These are phyloP conservation scores for Pyrgus malvae DNA, from an alignment of 2,888 invertebrate genomes.

Conservation along the genomic window DNA sequence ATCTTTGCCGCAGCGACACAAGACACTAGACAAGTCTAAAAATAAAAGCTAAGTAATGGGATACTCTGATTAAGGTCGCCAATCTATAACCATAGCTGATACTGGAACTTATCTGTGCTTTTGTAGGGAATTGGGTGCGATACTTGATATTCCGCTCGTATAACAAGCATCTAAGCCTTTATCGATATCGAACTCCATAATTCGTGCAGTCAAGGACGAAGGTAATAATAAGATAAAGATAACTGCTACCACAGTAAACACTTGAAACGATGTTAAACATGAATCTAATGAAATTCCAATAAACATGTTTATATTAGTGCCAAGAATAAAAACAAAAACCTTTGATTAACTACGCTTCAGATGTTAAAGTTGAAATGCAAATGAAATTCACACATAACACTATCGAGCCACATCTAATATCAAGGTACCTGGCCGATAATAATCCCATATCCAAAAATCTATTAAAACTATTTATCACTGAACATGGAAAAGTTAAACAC, in stretches of 20 bases:
- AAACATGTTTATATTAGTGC: too few relatives aligned
- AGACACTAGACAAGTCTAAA: slow-evolving; percentile 10
- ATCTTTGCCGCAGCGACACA: slow-evolving; percentile 12
- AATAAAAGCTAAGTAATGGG: slow-evolving; percentile 15
- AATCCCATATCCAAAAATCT: too few relatives aligned
- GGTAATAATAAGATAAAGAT: not conserved
- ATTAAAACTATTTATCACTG: too few relatives aligned
- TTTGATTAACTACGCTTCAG: too few relatives aligned
- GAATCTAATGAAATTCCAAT: too few relatives aligned
- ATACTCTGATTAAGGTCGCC: slow-evolving; percentile 17
- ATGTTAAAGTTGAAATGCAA: too few relatives aligned
- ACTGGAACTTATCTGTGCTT: not conserved
- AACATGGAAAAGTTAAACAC: too few relatives aligned
- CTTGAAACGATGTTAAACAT: slow-evolving; percentile 1
- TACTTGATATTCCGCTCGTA: not conserved
- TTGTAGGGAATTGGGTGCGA: slow-evolving; percentile 9
- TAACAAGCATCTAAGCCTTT: not conserved
- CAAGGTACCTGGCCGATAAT: too few relatives aligned
- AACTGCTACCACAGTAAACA: slow-evolving; percentile 3
- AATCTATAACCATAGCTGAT: slow-evolving; percentile 20
- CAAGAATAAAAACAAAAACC: too few relatives aligned
- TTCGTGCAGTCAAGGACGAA: slow-evolving; percentile 2
- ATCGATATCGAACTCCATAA: slow-evolving; percentile 6
- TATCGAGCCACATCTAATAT: too few relatives aligned
- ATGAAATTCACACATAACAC: too few relatives aligned